Conservation (phyloP, 2,113 vertebrate species). For the Pseudopodoces humilis region DNA sequence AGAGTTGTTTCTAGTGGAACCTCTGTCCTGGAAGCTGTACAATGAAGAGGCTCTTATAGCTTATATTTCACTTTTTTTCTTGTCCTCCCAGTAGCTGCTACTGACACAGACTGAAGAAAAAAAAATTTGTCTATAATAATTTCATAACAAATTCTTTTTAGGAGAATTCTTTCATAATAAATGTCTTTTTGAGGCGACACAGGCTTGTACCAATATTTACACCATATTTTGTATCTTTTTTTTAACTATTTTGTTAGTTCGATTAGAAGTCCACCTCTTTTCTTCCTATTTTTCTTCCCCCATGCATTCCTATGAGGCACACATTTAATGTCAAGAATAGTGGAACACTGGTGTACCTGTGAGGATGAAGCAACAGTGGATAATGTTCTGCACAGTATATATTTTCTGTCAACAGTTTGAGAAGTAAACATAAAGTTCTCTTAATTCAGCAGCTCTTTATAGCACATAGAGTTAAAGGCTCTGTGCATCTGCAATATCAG, state of each 20-base stretch:
- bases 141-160: neutral
- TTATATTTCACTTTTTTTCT: neutral
- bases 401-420: neutral
- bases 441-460: neutral
- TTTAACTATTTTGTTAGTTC: neutral
- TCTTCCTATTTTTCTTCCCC: neutral
- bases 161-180: neutral
- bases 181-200: neutral
- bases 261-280: neutral
- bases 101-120: neutral
- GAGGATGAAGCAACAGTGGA: neutral
- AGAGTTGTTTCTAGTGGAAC: neutral
- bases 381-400: neutral
- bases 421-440: neutral
- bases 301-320: neutral
- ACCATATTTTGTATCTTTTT: neutral
- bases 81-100: neutral
- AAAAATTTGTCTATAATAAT: neutral
- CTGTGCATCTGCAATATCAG: neutral
- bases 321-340: neutral
- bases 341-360: neutral
- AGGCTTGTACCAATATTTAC: neutral
- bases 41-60: neutral
- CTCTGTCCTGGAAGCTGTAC: neutral
- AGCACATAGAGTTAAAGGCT: neutral